Conservation (phyloP, 2,888 invertebrate species). For the Harpalus rubripes region DNA sequence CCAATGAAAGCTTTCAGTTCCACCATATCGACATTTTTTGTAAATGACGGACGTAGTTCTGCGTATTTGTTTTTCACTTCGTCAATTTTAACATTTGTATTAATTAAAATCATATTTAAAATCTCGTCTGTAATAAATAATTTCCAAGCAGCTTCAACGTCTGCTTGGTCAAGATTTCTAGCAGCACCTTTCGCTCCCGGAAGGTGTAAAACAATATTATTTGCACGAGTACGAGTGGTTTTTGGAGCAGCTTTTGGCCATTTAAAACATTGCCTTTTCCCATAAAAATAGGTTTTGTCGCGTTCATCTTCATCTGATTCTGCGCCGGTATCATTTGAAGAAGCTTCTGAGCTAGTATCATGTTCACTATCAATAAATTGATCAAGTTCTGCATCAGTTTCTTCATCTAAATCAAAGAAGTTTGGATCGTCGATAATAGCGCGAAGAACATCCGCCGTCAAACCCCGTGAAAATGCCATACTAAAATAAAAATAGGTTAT, state of each 20-base stretch:
- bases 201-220: neutral
- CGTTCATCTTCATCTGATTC: neutral
- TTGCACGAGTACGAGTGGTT: too few relatives aligned
- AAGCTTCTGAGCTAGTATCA: too few relatives aligned
- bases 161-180: neutral
- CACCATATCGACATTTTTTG: slow-evolving; percentile 14
- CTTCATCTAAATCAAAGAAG: too few relatives aligned
- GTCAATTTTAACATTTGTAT: neutral
- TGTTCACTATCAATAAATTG: too few relatives aligned
- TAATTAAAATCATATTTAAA: slow-evolving; percentile 5
- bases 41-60: neutral
- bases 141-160: slow-evolving; percentile 30
- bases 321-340: neutral
- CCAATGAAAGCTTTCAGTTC: slow-evolving; percentile 17
- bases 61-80: slow-evolving; percentile 15
- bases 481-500: too few relatives aligned
- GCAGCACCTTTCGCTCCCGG: neutral
- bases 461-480: too few relatives aligned
- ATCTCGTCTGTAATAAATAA: slow-evolving; percentile 34
- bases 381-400: too few relatives aligned
- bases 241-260: too few relatives aligned
- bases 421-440: too few relatives aligned
- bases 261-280: too few relatives aligned
- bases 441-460: too few relatives aligned
- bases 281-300: neutral